Base-by-base conservation (phyloP, 92 coral and sea anemone genomes). In the Ricordea florida region DNA sequence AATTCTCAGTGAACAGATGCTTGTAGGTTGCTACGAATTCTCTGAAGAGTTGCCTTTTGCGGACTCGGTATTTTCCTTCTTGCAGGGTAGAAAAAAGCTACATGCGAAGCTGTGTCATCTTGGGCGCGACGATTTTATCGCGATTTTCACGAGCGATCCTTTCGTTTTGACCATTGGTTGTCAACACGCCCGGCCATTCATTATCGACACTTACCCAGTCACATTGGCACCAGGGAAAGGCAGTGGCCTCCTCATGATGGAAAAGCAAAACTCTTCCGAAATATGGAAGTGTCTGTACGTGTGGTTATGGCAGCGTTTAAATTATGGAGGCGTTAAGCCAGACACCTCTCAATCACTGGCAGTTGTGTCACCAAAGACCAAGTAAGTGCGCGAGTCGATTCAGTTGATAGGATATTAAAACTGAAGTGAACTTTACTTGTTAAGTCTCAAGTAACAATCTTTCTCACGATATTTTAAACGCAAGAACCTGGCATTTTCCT, bases 21-120 rank as follows among this genome's bases (percentile, higher is more conserved):
- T 60, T 37, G 67, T 60, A 8, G 67, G 67, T 37, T 37, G 41
- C 35, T 65, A 46, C 55, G 57, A 74, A 21, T 66, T 82, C 25
- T 63, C 76, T 1, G 87, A 72, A 43, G 82, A 82, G 88, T 43
- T 82, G 25, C 88, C 77, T n/a, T 71, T 70, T 62, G 32, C 76
- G 26, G 80, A 66, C 69, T 60, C 71, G 48, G 67, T 59, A 18
- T 65, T 75, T 57, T 58, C 83, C 59, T 49, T n/a, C n/a, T n/a
- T 57, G 28, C 50, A 63, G 46, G 89, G 83, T 22, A 83, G 75
- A 34, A 33, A 36, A 64, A 75, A 24, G 62, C 72, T 83, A 14
- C 63, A 62, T 56, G 15, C 22, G 30, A 37, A 35, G 43, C 73
- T 62, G 64, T 76, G 82, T 38, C 41, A 62, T 36, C 72, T 52